Percentiles rank a stretch among this genome's conserved stretches.
These are phyloP conservation scores for Porites lutea DNA, from an alignment of 64 coral and sea anemone genomes.

Conservation along the genomic window DNA sequence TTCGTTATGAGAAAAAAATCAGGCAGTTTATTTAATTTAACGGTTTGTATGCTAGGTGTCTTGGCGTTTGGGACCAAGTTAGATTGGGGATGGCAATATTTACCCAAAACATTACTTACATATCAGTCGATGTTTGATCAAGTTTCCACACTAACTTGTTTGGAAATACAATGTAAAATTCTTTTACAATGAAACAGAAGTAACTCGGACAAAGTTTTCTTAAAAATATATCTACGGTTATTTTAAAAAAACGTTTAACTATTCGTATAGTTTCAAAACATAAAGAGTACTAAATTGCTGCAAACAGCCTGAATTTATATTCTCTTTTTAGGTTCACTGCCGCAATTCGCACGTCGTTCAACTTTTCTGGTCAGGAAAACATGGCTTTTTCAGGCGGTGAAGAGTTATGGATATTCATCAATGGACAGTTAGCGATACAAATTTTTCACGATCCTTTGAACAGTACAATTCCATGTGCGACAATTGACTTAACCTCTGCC, in stretches of 20 bases:
- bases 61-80: no score
- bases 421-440: constrained; percentile 72
- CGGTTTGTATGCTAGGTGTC: no score
- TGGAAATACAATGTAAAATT: no score
- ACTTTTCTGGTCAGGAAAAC: constrained; percentile 88
- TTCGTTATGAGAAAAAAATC: no score
- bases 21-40: no score
- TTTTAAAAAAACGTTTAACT: no score
- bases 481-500: constrained; percentile 64
- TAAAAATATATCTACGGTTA: no score
- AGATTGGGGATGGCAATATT: no score
- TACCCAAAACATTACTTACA: no score
- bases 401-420: constrained; percentile 95
- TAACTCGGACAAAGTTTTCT: background rate
- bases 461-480: constrained; percentile 79
- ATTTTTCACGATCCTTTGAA: constrained; percentile 84
- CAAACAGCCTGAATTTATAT: background rate
- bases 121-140: no score
- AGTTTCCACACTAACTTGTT: no score
- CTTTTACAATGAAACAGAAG: background rate
- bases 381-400: constrained; percentile 96
- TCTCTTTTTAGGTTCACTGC: constrained; percentile 68
- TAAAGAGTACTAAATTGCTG: background rate
- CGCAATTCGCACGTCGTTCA: constrained; percentile 79
- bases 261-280: no score